Conservation (phyloP, 1,140 invertebrate species). For the Nasonia vitripennis region DNA sequence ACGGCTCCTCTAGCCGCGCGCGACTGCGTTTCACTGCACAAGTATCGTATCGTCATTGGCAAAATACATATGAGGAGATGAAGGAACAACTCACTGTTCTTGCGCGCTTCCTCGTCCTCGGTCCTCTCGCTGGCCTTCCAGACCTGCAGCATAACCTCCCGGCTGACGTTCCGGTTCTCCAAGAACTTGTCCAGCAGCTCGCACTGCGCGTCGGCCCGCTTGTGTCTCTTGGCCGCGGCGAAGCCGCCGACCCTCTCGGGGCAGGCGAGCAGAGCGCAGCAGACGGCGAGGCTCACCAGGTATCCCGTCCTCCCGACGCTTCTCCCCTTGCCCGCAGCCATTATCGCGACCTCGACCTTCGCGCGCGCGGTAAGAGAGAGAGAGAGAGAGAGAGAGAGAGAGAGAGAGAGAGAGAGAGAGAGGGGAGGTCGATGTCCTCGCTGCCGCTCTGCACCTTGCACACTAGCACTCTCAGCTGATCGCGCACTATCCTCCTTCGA, state of each 20-base stretch:
- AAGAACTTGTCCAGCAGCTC: slow-evolving; percentile 62
- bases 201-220: slow-evolving; percentile 46
- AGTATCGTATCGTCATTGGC: too few relatives aligned
- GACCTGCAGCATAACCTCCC: not conserved
- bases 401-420: not conserved
- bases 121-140: not conserved
- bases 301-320: not conserved
- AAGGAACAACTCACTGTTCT: slow-evolving; percentile 32
- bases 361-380: too few relatives aligned
- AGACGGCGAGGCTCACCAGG: not conserved
- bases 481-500: not conserved
- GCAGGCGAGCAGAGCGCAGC: slow-evolving; percentile 5
- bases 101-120: not conserved
- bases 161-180: slow-evolving; percentile 60
- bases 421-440: not conserved
- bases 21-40: too few relatives aligned
- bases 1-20: not conserved
- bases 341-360: not conserved
- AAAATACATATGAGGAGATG: not conserved
- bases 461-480: not conserved
- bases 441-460: not conserved
- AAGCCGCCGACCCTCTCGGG: slow-evolving; percentile 30
- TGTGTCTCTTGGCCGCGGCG: not conserved
- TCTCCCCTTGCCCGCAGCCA: not conserved
- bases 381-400: not conserved